These are phyloP conservation scores for Chloroceryle inda DNA, from an alignment of 2,797 vertebrate genomes.

Conservation along the genomic window DNA sequence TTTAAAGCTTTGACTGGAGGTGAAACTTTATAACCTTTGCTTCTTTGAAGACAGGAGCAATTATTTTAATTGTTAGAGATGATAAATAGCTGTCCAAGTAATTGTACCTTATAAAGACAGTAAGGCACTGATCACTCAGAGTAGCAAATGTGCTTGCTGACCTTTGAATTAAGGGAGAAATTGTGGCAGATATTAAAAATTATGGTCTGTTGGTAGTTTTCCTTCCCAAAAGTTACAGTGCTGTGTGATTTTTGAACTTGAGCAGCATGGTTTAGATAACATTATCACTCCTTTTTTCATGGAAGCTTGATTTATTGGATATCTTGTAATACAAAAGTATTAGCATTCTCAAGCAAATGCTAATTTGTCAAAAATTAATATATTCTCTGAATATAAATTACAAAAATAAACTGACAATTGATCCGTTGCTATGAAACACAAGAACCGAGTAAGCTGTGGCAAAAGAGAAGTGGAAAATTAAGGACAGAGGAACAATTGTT, in stretches of 20 bases:
- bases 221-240: not conserved
- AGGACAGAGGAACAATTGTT: not conserved
- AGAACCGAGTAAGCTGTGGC: not conserved
- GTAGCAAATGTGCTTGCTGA: constrained; percentile 50
- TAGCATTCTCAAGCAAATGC: constrained; percentile 2
- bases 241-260: not conserved
- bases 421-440: not conserved
- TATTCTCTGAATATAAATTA: constrained; percentile 11
- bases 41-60: not conserved
- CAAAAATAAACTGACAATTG: not conserved
- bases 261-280: not conserved
- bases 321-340: not conserved
- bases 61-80: constrained; percentile 61
- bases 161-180: constrained; percentile 62
- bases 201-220: not conserved
- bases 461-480: not conserved
- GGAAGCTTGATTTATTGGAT: not conserved
- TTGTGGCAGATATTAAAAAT: constrained; percentile 52
- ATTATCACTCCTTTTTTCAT: not conserved
- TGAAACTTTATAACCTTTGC: constrained; percentile 16
- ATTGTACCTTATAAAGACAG: constrained; percentile 26
- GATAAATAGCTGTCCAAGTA: constrained; percentile 58
- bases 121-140: constrained; percentile 33
- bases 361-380: constrained; percentile 25
- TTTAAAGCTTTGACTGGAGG: constrained; percentile 24